Conservation (phyloP, 2,797 vertebrate species). For the Gobio occitaniae region DNA sequence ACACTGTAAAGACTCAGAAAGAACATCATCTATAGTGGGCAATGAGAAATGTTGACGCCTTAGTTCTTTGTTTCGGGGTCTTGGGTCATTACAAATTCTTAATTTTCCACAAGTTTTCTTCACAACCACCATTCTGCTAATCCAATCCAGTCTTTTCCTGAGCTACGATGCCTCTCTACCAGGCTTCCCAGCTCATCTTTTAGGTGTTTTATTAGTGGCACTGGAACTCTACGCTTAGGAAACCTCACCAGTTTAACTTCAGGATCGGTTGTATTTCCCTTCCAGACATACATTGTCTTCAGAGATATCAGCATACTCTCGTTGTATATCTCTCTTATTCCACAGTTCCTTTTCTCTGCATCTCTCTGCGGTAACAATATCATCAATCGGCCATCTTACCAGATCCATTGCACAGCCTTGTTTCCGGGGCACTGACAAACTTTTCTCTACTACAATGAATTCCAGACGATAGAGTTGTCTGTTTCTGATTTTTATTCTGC, state of each 20-base stretch:
- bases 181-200: conserved; percentile 33
- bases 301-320: conserved; percentile 31
- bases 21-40: background rate
- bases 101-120: background rate
- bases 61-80: too few relatives aligned
- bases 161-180: conserved; percentile 8
- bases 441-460: conserved; percentile 11
- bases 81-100: too few relatives aligned
- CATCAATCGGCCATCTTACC: conserved; percentile 35
- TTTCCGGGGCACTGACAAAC: conserved; percentile 32
- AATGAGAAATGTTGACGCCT: too few relatives aligned
- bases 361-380: background rate
- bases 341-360: background rate
- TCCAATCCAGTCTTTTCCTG: background rate
- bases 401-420: conserved; percentile 21
- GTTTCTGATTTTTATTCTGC: background rate
- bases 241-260: conserved; percentile 21
- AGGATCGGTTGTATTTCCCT: conserved; percentile 16
- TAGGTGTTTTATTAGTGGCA: conserved; percentile 44
- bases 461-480: conserved; percentile 34
- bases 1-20: background rate
- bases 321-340: background rate
- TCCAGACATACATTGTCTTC: conserved; percentile 25
- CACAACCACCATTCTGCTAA: conserved; percentile 8
- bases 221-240: conserved; percentile 30